Evolutionary conservation across 2,888 invertebrate genomes (phyloP).

Genomic region (Mimachlamys varia): DNA sequence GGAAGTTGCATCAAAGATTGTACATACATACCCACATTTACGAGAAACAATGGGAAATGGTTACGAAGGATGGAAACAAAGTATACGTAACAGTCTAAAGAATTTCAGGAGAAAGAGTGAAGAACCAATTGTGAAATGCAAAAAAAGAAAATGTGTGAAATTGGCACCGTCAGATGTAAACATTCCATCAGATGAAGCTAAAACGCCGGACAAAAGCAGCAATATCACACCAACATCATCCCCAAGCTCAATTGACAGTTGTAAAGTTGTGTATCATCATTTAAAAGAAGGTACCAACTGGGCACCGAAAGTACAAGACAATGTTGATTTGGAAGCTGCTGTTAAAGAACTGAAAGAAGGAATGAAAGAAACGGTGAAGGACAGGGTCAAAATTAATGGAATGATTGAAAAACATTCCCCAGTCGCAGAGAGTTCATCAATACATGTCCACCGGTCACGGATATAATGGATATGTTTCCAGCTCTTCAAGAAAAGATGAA

Average conservation of each 20-base stretch:
- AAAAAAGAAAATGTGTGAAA: not conserved
- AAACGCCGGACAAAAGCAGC: not conserved
- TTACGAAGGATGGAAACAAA: not conserved
- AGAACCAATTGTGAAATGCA: not conserved
- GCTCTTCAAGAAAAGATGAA: conserved; percentile 15
- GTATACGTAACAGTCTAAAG: not conserved
- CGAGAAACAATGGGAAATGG: not conserved
- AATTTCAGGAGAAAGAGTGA: not conserved
- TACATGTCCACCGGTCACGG: not conserved
- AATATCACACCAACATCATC: not conserved
- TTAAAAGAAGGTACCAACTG: not conserved
- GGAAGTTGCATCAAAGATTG: not conserved
- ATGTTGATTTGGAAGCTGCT: not conserved
- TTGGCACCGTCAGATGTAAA: not conserved
- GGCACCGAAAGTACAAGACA: not conserved
- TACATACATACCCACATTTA: not conserved
- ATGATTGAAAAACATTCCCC: not conserved
- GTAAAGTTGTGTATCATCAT: not conserved
- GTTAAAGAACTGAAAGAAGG: not conserved
- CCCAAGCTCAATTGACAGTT: not conserved
- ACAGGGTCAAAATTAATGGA: not conserved
- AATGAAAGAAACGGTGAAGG: not conserved
- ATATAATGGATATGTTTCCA: not conserved
- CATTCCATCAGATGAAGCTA: too few species aligned
- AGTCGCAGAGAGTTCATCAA: not conserved